Base-by-base conservation (phyloP, 2,888 invertebrate species). In the Hydroisotoma schaefferi region DNA sequence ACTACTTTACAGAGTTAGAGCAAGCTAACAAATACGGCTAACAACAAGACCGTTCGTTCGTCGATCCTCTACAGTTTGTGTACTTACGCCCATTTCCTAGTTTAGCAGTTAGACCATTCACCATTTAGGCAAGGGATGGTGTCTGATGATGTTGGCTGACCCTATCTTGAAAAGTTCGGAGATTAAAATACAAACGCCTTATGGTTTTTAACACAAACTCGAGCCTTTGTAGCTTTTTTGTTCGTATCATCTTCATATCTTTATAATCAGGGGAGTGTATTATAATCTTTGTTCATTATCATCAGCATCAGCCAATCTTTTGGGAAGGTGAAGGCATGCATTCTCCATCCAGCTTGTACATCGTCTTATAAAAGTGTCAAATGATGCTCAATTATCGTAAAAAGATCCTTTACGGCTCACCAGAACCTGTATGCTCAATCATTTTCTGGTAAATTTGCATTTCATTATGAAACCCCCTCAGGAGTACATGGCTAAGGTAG, bases 1-100 rank as follows among this genome's bases (percentile, higher is more conserved):
- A n/a, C n/a, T n/a, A n/a, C n/a, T n/a, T n/a, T n/a, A 33, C 8
- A 33, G 15, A 10, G 8, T 33, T 8, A 33, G 33, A 33, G 15
- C 33, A 10, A 33, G 33, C 33, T 33, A 33, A 33, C 33, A 33
- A 33, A 33, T 33, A 33, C 33, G 33, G 33, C 33, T 15, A 43
- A 43, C 43, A 43, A 43, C 43, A 43, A 43, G 20, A 43, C 43
- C 6, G 20, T 20, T n/a, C n/a, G n/a, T n/a, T n/a, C n/a, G n/a
- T n/a, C n/a, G n/a, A n/a, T n/a, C 8, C 43, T 37, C n/a, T 33
- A 38, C 4, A n/a, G 22, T 47, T 23, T 52, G 38, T 52, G 52
- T 37, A 52, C 52, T 52, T 52, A 52, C 38, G 52, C 52, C 52
- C 52, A 52, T 52, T 52, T 52, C 52, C 52, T 52, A 25, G 38